Evolutionary conservation across 1,140 invertebrate species (phyloP), one percentile per base, ranked within the genome.

Genomic region (Drosophila mauritiana): DNA sequence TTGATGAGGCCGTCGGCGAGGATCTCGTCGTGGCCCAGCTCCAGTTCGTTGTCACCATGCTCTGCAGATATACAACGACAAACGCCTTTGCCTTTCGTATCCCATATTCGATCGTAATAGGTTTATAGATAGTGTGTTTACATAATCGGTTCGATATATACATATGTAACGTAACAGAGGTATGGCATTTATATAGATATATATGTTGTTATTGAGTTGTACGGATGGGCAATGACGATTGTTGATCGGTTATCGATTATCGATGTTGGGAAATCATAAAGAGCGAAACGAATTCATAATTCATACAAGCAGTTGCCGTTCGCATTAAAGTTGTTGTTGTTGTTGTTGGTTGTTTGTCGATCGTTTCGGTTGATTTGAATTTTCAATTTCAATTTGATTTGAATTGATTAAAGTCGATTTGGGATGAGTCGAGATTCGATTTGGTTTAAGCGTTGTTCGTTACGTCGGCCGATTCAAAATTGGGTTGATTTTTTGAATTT

Each of bases 1-100:
- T 96, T 96, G 64, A 97, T 94, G 65, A 97, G 95, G 31, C 96
- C 96, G 93, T 98, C 97, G 54, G 96, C 96, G 65, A 97, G 93
- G 78, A 96, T 95, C 89, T 96, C 95, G 92, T 97, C 96, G 46
- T 94, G 94, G 53, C 94, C 94, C 77, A 95, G 92, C 84, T 95
- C 95, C 75, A 94, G 92, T 80, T 94, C 94, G 91, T 94, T 94
- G 92, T 94, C 94, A 42, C 93, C 92, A 54, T 94, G 93, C 78
- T 94, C 94, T 94, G 94, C 93, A 92, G 94, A 94, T 92, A 94
- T 94, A 94, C 94, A 94, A 93, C 94, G 94, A 93, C 94, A 92
- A 88, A 92, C 88, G 85, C 91, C 88, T 74, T 92, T 92, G 91
- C 91, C 91, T 92, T 91, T 88, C 84, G 91, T 91, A 91, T 92